These are phyloP conservation scores for Spilarctia lutea DNA, from an alignment of 2,888 invertebrate genomes.

Conservation along the genomic window DNA sequence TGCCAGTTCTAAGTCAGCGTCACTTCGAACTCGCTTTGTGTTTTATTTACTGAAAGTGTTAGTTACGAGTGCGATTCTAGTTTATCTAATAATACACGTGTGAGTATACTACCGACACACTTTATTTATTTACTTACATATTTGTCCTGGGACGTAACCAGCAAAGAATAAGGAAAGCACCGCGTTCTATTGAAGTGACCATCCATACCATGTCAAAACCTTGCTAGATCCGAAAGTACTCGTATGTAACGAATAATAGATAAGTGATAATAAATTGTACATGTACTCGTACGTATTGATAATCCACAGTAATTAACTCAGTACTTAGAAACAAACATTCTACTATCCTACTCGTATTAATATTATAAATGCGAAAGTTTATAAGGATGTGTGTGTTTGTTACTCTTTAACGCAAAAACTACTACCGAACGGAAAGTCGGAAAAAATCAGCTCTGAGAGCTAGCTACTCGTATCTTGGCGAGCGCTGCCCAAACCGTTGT, in stretches of 20 bases:
- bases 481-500: no score
- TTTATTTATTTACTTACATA: not conserved
- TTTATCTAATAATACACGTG: not conserved
- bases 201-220: not conserved
- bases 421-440: no score
- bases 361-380: no score
- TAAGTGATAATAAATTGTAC: not conserved
- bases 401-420: no score
- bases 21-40: not conserved
- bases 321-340: no score
- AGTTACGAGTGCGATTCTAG: not conserved
- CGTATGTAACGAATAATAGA: not conserved
- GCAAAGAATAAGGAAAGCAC: not conserved
- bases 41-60: not conserved
- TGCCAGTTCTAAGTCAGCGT: not conserved
- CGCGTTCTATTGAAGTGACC: not conserved
- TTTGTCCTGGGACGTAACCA: not conserved
- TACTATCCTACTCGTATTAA: no score
- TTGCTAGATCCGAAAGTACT: not conserved
- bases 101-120: not conserved
- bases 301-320: no score
- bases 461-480: no score
- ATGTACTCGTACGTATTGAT: no score
- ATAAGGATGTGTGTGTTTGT: no score
- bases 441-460: no score